These are phyloP conservation scores for Sebastes ruberrimus DNA, from an alignment of 2,797 vertebrate species.

Conservation along the genomic window DNA sequence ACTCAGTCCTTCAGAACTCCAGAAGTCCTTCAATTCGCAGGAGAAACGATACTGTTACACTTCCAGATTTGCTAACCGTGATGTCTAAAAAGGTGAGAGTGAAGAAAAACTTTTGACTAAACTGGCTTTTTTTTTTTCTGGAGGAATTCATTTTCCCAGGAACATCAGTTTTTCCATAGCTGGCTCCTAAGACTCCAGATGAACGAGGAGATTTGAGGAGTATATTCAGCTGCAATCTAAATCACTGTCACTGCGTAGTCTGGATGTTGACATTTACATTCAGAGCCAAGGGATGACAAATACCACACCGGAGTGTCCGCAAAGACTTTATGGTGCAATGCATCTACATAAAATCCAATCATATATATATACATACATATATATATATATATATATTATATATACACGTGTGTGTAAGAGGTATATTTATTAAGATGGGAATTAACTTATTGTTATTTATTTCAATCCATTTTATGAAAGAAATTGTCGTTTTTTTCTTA, in stretches of 20 bases:
- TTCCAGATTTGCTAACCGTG: slow-evolving; percentile 37
- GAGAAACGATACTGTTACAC: slow-evolving; percentile 54
- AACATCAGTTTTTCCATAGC: slow-evolving; percentile 54
- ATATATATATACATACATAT: slow-evolving; percentile 18
- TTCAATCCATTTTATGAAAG: slow-evolving; percentile 89
- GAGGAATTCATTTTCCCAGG: slow-evolving; percentile 52
- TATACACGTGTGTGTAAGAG: slow-evolving; percentile 80
- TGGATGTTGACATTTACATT: slow-evolving; percentile 80
- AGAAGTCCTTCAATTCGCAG: slow-evolving; percentile 10
- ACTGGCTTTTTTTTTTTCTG: slow-evolving; percentile 26
- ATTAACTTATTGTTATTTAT: slow-evolving; percentile 99
- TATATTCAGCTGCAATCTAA: slow-evolving; percentile 67
- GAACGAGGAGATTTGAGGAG: slow-evolving; percentile 72
- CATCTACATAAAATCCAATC: slow-evolving; percentile 88
- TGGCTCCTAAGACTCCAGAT: slow-evolving; percentile 45
- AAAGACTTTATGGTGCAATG: slow-evolving; percentile 86
- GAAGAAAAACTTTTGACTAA: slow-evolving; percentile 8
- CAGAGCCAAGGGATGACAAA: slow-evolving; percentile 66
- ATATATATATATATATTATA: slow-evolving; percentile 2
- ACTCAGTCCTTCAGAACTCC: neutral
- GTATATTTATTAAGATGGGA: slow-evolving; percentile 98
- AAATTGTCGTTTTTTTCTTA: slow-evolving; percentile 89
- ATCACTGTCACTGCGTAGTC: slow-evolving; percentile 58
- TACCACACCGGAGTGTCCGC: slow-evolving; percentile 63
- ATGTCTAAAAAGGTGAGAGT: slow-evolving; percentile 26